Evolutionary conservation across 2,113 vertebrate species (phyloP).

Genomic region (Uropsilus gracilis): DNA sequence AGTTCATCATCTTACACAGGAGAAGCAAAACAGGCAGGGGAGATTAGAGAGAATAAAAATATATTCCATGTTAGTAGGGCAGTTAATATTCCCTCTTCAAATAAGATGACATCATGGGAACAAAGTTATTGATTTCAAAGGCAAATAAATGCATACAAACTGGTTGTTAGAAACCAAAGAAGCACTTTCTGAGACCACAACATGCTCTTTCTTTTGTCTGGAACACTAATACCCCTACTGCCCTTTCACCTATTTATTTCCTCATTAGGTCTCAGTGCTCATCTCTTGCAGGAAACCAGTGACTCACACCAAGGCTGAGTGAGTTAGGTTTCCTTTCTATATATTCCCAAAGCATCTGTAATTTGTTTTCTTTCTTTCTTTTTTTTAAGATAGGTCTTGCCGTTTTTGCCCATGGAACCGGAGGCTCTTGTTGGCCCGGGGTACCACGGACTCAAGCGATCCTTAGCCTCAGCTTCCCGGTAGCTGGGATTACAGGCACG

Average conservation of each 20-base stretch:
- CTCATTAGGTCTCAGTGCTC: neutral
- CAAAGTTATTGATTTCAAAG: neutral
- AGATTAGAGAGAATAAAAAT: neutral
- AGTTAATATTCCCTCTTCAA: neutral
- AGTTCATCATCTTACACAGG: neutral
- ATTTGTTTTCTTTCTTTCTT: no score
- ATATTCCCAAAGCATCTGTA: neutral
- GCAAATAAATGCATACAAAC: neutral
- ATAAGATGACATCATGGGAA: neutral
- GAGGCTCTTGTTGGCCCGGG: no score
- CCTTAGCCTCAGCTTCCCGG: no score
- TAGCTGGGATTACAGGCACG: no score
- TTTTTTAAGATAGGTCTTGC: no score
- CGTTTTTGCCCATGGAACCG: no score
- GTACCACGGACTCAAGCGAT: no score
- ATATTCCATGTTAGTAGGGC: neutral
- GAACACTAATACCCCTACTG: neutral
- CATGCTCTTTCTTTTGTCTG: neutral
- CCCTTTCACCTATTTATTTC: neutral
- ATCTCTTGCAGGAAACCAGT: neutral
- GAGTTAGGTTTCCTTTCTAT: neutral
- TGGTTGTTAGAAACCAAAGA: neutral
- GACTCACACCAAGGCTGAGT: neutral
- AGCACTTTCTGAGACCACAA: neutral
- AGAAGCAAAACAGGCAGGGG: neutral